Evolutionary conservation across 2,888 invertebrate genomes (phyloP), one percentile per base, ranked within the genome.

Genomic region (Phyto melanocephala): DNA sequence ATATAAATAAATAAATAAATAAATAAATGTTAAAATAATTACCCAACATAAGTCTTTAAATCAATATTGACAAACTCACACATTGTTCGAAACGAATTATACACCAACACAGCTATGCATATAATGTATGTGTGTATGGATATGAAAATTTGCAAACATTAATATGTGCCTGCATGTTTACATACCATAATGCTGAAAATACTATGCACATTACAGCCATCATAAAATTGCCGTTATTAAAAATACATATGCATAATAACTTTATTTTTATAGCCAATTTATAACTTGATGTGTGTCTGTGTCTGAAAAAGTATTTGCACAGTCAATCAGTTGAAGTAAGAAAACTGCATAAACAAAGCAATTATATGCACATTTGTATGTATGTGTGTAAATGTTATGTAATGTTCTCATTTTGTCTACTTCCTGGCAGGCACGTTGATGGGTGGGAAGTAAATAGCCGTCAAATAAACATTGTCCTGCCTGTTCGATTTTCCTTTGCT

Each of bases 21-120:
- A 72, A 62, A 63, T 63, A 75, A 75, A 75, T 75, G 54, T 35
- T 37, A 75, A 80, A 80, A 80, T 76, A 80, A 80, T 76, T 63
- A 71, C 70, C 62, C 56, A 33, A 50, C 68, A 80, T 56, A 47
- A 70, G 62, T 56, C 50, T 35, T 75, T 63, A 65, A 75, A 80
- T 70, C 75, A 76, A 76, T 71, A 75, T 70, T 70, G 70, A 70
- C 70, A 68, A 58, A 54, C 68, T 24, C 52, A 13, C 50, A 60
- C 35, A 52, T 42, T 47, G 20, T 47, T 37, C 50, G 8, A 37
- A 1, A 50, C 24, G 40, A 58, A 54, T 40, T 54, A 24, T 50
- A 50, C 15, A 52, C 22, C n/a, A 13, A 15, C 71, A 40, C 17
- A 13, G 11, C 22, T 5, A 10, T 1, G 10, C 22, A 8, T 52